These are phyloP conservation scores for Deilephila elpenor DNA, from an alignment of 2,888 invertebrate genomes.

Conservation along the genomic window DNA sequence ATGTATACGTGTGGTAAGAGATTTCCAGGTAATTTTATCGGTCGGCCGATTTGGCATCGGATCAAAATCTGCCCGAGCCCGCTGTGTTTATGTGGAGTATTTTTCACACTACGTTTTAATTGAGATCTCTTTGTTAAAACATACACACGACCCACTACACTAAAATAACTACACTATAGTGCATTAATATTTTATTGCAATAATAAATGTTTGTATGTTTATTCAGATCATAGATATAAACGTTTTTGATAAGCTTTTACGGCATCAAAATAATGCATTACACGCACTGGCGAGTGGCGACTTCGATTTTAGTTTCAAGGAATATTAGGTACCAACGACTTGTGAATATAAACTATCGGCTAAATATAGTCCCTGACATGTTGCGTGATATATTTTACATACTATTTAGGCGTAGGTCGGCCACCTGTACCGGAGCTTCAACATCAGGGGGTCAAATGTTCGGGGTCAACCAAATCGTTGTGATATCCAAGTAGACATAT, in stretches of 20 bases:
- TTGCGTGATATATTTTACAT: constrained; percentile 3
- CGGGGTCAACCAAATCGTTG: no score
- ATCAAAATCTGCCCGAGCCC: constrained; percentile 18
- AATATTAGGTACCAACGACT: constrained; percentile 5
- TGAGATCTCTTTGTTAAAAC: constrained; percentile 21
- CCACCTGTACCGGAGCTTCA: no score
- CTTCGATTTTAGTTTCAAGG: constrained; percentile 13
- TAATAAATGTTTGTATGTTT: constrained; percentile 10
- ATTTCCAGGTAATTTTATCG: constrained; percentile 24
- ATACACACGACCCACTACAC: background rate
- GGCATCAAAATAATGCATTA: background rate
- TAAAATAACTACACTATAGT: constrained; percentile 9
- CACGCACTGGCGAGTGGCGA: background rate
- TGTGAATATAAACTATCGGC: constrained; percentile 21
- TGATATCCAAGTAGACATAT: no score
- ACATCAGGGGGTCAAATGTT: no score
- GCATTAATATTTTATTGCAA: constrained; percentile 3
- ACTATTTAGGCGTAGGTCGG: background rate
- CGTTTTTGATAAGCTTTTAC: background rate
- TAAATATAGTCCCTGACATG: constrained; percentile 19
- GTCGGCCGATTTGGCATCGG: constrained; percentile 23
- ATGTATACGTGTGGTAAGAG: constrained; percentile 21
- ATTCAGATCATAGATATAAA: background rate
- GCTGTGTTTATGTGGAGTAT: constrained; percentile 17
- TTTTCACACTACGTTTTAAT: constrained; percentile 24